Percentiles rank a stretch among this genome's conserved stretches.
These are phyloP conservation scores for Drosophila hamatofila DNA, from an alignment of 2,888 invertebrate genomes.

Conservation along the genomic window DNA sequence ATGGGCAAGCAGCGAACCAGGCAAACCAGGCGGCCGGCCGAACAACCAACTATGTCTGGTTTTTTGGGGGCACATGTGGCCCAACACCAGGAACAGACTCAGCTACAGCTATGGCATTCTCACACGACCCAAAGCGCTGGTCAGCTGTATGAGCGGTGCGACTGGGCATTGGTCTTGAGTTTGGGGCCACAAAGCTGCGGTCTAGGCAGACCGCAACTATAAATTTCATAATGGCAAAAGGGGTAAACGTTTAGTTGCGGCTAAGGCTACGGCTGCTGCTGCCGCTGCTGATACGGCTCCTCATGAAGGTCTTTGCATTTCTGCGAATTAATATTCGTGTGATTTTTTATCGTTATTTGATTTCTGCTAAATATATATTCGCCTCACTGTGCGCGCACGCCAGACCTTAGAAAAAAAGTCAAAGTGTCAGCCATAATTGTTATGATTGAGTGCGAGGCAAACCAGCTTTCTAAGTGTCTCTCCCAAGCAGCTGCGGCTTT, in stretches of 20 bases:
- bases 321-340: constrained; percentile 83
- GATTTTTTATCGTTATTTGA: constrained; percentile 83
- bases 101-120: constrained; percentile 59
- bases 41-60: constrained; percentile 31
- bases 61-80: constrained; percentile 67
- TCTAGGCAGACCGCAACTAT: constrained; percentile 75
- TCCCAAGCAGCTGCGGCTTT: constrained; percentile 11
- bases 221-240: constrained; percentile 71
- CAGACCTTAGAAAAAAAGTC: constrained; percentile 37
- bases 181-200: constrained; percentile 40
- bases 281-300: constrained; percentile 19
- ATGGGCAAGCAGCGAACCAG: constrained; percentile 13
- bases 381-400: constrained; percentile 7
- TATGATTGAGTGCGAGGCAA: constrained; percentile 45
- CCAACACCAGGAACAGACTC: constrained; percentile 44
- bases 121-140: constrained; percentile 64
- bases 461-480: constrained; percentile 14
- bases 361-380: constrained; percentile 66
- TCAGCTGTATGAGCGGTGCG: constrained; percentile 33
- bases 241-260: constrained; percentile 56
- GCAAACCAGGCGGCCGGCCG: constrained; percentile 32
- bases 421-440: constrained; percentile 53
- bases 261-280: constrained; percentile 14
- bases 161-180: constrained; percentile 34
- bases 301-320: constrained; percentile 79